These are phyloP conservation scores for Takifugu flavidus DNA, from an alignment of 2,113 vertebrate genomes.

Conservation along the genomic window DNA sequence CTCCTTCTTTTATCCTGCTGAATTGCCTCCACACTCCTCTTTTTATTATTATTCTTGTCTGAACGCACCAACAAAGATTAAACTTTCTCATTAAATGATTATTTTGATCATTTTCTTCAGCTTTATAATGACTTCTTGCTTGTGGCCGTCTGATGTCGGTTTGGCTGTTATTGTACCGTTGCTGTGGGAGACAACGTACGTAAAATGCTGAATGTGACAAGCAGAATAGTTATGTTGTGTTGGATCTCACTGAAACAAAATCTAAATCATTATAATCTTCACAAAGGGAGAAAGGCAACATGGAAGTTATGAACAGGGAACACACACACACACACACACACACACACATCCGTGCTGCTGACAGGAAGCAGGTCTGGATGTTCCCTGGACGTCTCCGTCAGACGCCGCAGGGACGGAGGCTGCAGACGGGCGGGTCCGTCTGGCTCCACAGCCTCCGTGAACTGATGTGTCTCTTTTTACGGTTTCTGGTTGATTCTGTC, in stretches of 20 bases:
- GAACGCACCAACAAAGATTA: neutral
- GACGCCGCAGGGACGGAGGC: conserved; percentile 26
- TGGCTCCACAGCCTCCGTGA: conserved; percentile 20
- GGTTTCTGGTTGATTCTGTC: no score
- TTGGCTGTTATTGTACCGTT: conserved; percentile 28
- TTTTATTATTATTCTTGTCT: conserved; percentile 4
- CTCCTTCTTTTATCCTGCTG: neutral
- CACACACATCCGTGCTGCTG: conserved; percentile 8
- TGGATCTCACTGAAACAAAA: conserved; percentile 11
- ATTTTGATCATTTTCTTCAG: conserved; percentile 1
- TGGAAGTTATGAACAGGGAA: neutral
- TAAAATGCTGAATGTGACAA: conserved; percentile 36
- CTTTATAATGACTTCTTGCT: neutral
- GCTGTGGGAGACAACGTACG: conserved; percentile 29
- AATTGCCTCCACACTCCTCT: conserved; percentile 4
- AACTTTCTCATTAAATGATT: neutral
- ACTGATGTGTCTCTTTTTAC: neutral
- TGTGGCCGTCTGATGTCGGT: conserved; percentile 25
- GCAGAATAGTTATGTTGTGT: conserved; percentile 27
- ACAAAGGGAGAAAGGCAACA: neutral
- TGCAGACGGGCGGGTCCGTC: conserved; percentile 17
- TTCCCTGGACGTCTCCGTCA: conserved; percentile 4
- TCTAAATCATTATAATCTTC: neutral
- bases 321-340: conserved; percentile 9
- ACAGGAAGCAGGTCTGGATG: conserved; percentile 29